A percentile compares a stretch with the other conserved stretches of the same genome.
Conservation (phyloP, 2,888 invertebrate genomes). For the Cheiracanthium punctorium region DNA sequence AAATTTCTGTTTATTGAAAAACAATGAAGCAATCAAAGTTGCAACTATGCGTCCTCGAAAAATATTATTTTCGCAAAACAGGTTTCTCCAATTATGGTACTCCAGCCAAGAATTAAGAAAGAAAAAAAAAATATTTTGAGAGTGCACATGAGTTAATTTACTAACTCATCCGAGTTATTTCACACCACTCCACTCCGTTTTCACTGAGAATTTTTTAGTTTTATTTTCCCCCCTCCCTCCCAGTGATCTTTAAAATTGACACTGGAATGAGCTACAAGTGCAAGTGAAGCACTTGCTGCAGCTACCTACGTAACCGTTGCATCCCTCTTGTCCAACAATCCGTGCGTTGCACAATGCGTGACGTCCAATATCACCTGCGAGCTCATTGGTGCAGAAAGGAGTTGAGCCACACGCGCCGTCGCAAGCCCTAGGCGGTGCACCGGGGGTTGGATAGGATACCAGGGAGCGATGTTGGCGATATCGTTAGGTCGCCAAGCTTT, state of each 20-base stretch:
- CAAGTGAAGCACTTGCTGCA: conserved; percentile 47
- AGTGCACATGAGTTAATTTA: neutral
- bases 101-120: neutral
- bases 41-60: too few relatives aligned
- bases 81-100: too few relatives aligned
- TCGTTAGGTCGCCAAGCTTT: neutral
- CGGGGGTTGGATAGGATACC: neutral
- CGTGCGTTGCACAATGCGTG: conserved; percentile 54
- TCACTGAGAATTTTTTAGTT: neutral
- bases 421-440: neutral
- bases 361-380: conserved; percentile 55
- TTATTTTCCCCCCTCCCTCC: too few relatives aligned
- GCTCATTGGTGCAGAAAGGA: conserved; percentile 56
- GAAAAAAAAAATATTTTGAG: neutral
- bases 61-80: too few relatives aligned
- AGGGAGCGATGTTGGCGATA: neutral
- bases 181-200: neutral
- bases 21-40: too few relatives aligned
- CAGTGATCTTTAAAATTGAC: neutral
- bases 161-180: neutral
- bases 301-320: conserved; percentile 6
- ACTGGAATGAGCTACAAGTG: conserved; percentile 30
- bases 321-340: conserved; percentile 29
- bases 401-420: conserved; percentile 32
- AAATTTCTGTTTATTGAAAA: too few relatives aligned